These are phyloP conservation scores for Eulemur albifrons DNA, from an alignment of 2,797 vertebrate genomes.

Conservation along the genomic window DNA sequence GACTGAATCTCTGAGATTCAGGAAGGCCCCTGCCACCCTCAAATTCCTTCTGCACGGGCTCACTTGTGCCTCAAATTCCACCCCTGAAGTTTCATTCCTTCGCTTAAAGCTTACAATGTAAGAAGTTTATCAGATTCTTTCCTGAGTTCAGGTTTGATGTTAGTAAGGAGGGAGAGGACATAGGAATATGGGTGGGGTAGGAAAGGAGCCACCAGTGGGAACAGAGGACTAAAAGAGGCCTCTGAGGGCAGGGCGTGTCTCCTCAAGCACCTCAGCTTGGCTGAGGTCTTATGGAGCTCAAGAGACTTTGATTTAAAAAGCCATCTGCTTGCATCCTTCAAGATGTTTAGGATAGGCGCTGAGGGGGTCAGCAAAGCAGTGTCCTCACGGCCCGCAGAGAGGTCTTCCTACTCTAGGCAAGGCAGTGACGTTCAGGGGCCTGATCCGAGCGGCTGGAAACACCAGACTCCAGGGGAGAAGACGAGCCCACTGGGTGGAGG, in stretches of 20 bases:
- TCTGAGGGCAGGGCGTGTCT: not conserved
- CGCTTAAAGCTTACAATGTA: not conserved
- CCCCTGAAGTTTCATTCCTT: not conserved
- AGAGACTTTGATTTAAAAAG: not conserved
- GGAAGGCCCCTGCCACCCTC: not conserved
- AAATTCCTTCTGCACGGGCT: constrained; percentile 33
- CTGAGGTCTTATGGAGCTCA: not conserved
- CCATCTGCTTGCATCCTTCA: not conserved
- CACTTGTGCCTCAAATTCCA: not conserved
- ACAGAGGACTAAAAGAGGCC: not conserved
- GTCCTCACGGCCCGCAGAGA: not conserved
- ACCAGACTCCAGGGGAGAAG: not conserved
- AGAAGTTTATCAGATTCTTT: not conserved
- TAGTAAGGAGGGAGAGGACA: not conserved
- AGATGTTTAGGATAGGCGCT: not conserved
- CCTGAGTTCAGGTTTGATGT: not conserved
- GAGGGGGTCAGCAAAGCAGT: not conserved
- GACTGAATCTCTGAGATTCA: not conserved
- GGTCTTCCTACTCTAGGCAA: not conserved
- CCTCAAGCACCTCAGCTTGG: not conserved
- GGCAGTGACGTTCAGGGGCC: not conserved
- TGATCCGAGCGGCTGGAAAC: not conserved
- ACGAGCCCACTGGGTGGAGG: not conserved
- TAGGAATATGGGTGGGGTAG: not conserved
- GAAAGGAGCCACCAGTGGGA: not conserved